Evolutionary conservation across 2,113 vertebrate species (phyloP).

Genomic region (Spea multiplicata): DNA sequence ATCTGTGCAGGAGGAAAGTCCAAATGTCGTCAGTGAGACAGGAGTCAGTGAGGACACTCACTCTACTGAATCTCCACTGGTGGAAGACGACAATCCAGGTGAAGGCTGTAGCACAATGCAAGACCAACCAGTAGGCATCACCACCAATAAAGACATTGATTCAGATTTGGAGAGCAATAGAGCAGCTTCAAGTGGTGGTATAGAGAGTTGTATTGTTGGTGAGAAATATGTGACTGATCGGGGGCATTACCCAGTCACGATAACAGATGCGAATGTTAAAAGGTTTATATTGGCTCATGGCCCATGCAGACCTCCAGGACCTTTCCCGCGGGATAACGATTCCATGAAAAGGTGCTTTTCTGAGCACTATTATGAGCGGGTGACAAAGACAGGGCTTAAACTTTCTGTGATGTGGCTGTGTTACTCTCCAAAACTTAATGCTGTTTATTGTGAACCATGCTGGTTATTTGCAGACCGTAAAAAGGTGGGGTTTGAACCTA

Average conservation of each 20-base stretch:
- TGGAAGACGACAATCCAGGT: not conserved
- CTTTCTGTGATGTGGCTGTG: not conserved
- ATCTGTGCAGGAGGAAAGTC: not conserved
- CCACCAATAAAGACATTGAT: not conserved
- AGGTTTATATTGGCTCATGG: not conserved
- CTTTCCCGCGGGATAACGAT: not conserved
- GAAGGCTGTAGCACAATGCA: not conserved
- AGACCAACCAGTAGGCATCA: too few relatives aligned
- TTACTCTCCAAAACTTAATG: too few relatives aligned
- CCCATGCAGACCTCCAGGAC: not conserved
- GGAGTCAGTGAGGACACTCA: not conserved
- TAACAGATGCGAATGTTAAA: not conserved
- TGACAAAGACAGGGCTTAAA: not conserved
- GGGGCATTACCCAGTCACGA: not conserved
- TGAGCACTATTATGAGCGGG: not conserved
- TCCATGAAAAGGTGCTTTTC: not conserved
- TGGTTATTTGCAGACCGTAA: not conserved
- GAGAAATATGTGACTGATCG: conserved; percentile 5
- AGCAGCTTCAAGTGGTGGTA: not conserved
- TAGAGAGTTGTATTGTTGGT: not conserved
- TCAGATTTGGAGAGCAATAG: not conserved
- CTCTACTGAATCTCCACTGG: not conserved
- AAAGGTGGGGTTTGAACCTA: too few relatives aligned
- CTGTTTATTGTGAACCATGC: too few relatives aligned
- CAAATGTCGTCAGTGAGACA: not conserved